Evolutionary conservation across 2,797 vertebrate species (phyloP).

Genomic region (Chloroceryle inda): DNA sequence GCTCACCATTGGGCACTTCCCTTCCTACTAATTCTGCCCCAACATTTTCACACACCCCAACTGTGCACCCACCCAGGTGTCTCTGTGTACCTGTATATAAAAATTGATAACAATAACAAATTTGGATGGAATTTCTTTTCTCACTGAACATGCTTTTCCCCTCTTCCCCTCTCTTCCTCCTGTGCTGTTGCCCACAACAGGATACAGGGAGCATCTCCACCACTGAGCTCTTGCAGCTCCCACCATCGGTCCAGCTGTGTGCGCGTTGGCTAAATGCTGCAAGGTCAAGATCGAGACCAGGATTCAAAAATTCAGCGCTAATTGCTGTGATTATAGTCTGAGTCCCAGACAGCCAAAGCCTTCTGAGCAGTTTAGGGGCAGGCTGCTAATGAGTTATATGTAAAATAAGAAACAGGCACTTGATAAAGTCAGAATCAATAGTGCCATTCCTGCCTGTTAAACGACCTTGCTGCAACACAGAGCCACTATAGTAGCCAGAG

Average conservation of each 20-base stretch:
- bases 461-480: neutral
- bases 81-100: fast-evolving
- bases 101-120: neutral
- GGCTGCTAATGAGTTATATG: conserved; percentile 50
- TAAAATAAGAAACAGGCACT: conserved; percentile 49
- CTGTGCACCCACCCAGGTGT: neutral
- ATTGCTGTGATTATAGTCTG: conserved; percentile 70
- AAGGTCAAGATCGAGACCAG: conserved; percentile 58
- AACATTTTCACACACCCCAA: fast-evolving
- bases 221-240: neutral
- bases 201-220: conserved; percentile 11
- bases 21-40: neutral
- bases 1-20: neutral
- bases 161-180: neutral
- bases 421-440: conserved; percentile 57
- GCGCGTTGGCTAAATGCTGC: conserved; percentile 21
- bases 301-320: conserved; percentile 72
- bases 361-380: conserved; percentile 16
- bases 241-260: conserved; percentile 4
- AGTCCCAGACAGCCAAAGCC: conserved; percentile 44
- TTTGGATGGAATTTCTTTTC: neutral
- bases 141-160: neutral
- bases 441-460: conserved; percentile 43
- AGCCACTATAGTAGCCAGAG: neutral
- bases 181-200: neutral